Base-by-base conservation (phyloP, 1,140 invertebrate species). In the Eupristina koningsbergeri region DNA sequence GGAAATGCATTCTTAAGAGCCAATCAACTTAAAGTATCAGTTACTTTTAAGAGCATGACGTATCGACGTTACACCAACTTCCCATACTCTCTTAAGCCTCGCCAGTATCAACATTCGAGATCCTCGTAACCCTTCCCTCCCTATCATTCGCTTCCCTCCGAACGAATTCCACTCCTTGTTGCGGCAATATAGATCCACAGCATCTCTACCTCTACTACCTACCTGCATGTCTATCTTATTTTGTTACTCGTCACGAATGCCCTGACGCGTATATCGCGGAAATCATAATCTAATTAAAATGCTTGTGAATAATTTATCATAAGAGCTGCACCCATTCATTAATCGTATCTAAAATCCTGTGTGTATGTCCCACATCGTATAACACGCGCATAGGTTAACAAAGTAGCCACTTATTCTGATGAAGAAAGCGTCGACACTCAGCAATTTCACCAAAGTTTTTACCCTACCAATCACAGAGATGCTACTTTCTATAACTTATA, bases 31-130 rank as follows among this genome's bases (percentile, higher is more conserved):
- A 5, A 63, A 78, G 81, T 81, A 61, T 86, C 81, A 83, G 83
- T 86, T 85, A 80, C 77, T 15, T 34, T 86, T 81, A 84, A 84
- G 81, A 85, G 79, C 81, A 85, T 85, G 86, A 86, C 85, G 79
- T 86, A 86, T 87, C 85, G 81, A 83, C 84, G 73, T 87, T 87
- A 80, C 77, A 78, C 31, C 31, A 81, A 9, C 34, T 61, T 26
- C 63, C 17, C 39, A 22, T 34, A 61, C 6, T 3, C 31, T 22
- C 74, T 53, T 61, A 58, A 61, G 31, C 22, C 9, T 17, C 19
- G 19, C 31, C 19, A 67, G 19, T 69, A 79, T 79, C 77, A 45
- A 69, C 29, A 69, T 50, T 47, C 45, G 6, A 47, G 63, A 67
- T 3, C 45, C 34, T 41, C 61, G 39, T 7, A 17, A 53, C 13